A percentile compares a stretch with the other conserved stretches of the same genome.
Evolutionary conservation across 2,888 invertebrate species (phyloP).

Genomic region (Trisateles emortualis): DNA sequence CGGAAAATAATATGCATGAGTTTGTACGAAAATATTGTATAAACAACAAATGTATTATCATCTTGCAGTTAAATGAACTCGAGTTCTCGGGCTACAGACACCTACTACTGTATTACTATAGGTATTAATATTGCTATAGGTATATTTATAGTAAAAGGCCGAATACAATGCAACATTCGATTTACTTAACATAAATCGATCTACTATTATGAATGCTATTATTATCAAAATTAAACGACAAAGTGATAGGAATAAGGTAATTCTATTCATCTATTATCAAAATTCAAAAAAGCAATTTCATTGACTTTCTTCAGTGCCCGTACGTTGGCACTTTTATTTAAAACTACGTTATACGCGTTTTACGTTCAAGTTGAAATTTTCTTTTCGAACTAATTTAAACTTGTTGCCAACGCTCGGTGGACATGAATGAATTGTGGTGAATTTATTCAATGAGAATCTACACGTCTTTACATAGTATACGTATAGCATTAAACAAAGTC

Average conservation of each 20-base stretch:
- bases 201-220: too few relatives aligned
- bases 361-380: slow-evolving; percentile 29
- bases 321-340: slow-evolving; percentile 29
- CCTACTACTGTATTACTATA: too few relatives aligned
- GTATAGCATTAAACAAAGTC: too few relatives aligned
- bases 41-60: too few relatives aligned
- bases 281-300: background rate
- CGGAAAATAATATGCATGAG: too few relatives aligned
- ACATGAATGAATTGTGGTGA: slow-evolving; percentile 23
- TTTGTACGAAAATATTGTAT: too few relatives aligned
- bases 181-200: background rate
- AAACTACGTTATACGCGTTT: slow-evolving; percentile 32
- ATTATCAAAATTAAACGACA: background rate
- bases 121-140: too few relatives aligned
- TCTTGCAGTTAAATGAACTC: too few relatives aligned
- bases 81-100: too few relatives aligned
- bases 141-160: too few relatives aligned
- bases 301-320: background rate
- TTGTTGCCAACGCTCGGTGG: slow-evolving; percentile 32
- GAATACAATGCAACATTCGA: too few relatives aligned
- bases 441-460: slow-evolving; percentile 15
- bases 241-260: background rate
- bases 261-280: background rate
- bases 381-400: slow-evolving; percentile 42
- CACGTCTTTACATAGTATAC: too few relatives aligned